Evolutionary conservation across 2,888 invertebrate genomes (phyloP).

Genomic region (Lampropteryx suffumata): DNA sequence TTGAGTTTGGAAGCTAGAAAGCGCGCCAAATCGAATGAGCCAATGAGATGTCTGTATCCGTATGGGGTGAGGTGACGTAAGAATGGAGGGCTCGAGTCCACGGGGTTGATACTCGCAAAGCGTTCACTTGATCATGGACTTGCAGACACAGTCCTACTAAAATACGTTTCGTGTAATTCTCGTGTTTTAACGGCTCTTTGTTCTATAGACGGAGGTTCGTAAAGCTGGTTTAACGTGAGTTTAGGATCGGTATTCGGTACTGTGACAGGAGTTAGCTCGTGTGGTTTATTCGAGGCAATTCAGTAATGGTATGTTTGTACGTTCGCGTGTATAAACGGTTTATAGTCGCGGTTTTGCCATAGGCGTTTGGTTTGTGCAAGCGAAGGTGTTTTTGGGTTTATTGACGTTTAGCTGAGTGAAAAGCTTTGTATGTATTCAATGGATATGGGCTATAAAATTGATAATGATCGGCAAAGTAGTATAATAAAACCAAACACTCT

Average conservation of each 20-base stretch:
- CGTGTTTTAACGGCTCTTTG: conserved; percentile 74
- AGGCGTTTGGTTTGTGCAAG: conserved; percentile 71
- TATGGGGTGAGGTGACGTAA: conserved; percentile 82
- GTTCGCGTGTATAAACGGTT: conserved; percentile 65
- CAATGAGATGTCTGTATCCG: conserved; percentile 54
- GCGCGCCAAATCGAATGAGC: conserved; percentile 76
- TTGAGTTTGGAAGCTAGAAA: conserved; percentile 61
- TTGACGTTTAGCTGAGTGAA: conserved; percentile 70
- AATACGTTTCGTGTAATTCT: conserved; percentile 54
- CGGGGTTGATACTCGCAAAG: conserved; percentile 76
- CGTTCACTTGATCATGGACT: conserved; percentile 75
- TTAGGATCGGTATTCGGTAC: conserved; percentile 58
- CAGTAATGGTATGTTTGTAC: conserved; percentile 60
- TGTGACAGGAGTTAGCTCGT: conserved; percentile 67
- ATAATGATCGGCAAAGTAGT: conserved; percentile 44
- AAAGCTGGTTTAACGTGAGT: conserved; percentile 64
- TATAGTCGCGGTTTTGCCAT: conserved; percentile 73
- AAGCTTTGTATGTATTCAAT: conserved; percentile 68
- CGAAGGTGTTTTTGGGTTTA: conserved; percentile 78
- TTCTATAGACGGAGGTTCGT: conserved; percentile 56
- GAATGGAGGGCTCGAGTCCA: conserved; percentile 58
- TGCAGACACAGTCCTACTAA: conserved; percentile 63
- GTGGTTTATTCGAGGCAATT: conserved; percentile 74
- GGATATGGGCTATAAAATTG: conserved; percentile 64
- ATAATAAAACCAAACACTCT: conserved; percentile 26